These are phyloP conservation scores for Suricata suricatta DNA, from an alignment of 2,113 vertebrate genomes.

Conservation along the genomic window DNA sequence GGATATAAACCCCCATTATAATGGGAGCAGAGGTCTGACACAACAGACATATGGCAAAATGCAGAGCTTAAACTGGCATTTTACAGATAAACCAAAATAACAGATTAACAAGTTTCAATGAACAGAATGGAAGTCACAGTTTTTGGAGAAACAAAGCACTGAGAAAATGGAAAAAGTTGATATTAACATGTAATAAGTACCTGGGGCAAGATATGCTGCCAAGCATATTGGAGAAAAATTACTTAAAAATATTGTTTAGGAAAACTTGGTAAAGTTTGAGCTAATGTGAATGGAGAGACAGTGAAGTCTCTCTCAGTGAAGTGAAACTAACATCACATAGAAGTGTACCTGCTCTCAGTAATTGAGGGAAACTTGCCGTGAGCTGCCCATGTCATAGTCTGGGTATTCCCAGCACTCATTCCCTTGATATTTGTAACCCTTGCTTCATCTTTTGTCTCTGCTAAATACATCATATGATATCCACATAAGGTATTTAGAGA, in stretches of 20 bases:
- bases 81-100: conserved; percentile 25
- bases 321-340: background rate
- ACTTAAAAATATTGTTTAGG: conserved; percentile 1
- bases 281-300: background rate
- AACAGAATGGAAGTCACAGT: background rate
- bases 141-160: background rate
- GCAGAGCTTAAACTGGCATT: background rate
- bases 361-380: background rate
- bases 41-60: background rate
- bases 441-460: background rate
- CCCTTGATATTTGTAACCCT: background rate
- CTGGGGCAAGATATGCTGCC: background rate
- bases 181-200: background rate
- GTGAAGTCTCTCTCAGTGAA: background rate
- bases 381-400: background rate
- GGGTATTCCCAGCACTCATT: background rate
- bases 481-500: background rate
- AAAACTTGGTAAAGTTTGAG: background rate
- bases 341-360: background rate
- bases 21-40: background rate
- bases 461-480: too few relatives aligned
- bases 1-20: background rate
- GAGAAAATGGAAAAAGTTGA: background rate
- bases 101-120: background rate
- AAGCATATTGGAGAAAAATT: background rate